These are phyloP conservation scores for Macrotrachela quadricornifera DNA, from an alignment of 1,140 invertebrate species.

Conservation along the genomic window DNA sequence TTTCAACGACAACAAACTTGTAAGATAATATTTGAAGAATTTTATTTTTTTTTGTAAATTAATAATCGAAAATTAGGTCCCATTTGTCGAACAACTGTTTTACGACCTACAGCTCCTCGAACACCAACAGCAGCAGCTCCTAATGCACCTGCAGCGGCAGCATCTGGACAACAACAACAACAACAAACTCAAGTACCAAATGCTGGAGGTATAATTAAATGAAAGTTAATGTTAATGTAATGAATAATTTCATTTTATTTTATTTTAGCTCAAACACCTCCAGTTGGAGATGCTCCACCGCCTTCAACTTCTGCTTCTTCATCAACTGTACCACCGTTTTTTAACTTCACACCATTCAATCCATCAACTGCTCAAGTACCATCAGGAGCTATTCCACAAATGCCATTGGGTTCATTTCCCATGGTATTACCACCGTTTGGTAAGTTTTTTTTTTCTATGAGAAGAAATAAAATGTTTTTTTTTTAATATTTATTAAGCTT, in stretches of 20 bases:
- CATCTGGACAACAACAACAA: not conserved
- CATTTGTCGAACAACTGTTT: conserved; percentile 84
- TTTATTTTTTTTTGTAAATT: too few species aligned
- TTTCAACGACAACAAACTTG: conserved; percentile 99
- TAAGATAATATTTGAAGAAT: not conserved
- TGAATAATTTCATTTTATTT: not conserved
- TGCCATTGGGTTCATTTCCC: not conserved
- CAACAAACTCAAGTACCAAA: not conserved
- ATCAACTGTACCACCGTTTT: not conserved
- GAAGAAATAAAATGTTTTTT: not conserved
- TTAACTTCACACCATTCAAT: not conserved
- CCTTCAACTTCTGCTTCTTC: conserved; percentile 1
- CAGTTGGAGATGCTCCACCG: not conserved
- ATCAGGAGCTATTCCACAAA: not conserved
- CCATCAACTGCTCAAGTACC: not conserved
- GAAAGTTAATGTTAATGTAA: not conserved
- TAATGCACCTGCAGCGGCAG: not conserved
- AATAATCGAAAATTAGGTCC: conserved; percentile 31
- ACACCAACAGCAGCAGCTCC: not conserved
- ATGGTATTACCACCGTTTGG: not conserved
- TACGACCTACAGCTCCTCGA: conserved; percentile 34
- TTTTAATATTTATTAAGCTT: not conserved
- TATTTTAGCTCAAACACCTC: not conserved
- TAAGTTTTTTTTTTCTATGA: not conserved
- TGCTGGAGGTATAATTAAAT: not conserved